phyloP scores from a whole-genome alignment of 1,140 invertebrate species.

The Drosophila carrolli region DNA sequence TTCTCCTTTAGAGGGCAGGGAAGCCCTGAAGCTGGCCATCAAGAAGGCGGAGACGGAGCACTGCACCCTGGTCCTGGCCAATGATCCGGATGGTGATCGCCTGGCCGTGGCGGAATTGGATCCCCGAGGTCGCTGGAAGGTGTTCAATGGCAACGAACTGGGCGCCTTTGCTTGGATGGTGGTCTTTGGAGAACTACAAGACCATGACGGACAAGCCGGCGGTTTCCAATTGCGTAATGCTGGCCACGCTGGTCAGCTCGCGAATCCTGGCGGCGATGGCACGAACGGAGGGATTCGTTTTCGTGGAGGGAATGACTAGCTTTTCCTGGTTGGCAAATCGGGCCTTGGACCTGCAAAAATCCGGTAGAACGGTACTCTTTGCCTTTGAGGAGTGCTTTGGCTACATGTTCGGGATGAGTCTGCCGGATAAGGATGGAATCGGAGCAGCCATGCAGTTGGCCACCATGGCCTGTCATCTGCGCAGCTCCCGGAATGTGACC shows the following conservation, averaged over 20 bases:
- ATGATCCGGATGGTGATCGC: slow-evolving; percentile 99
- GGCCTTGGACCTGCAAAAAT: slow-evolving; percentile 89
- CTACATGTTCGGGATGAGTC: slow-evolving; percentile 95
- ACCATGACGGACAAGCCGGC: slow-evolving; percentile 85
- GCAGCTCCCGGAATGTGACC: slow-evolving; percentile 87
- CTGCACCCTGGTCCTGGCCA: slow-evolving; percentile 94
- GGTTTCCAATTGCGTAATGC: slow-evolving; percentile 89
- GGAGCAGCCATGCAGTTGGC: slow-evolving; percentile 92
- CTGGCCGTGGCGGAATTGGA: slow-evolving; percentile 95
- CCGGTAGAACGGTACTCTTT: slow-evolving; percentile 93
- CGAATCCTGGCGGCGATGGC: slow-evolving; percentile 96
- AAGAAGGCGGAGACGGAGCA: slow-evolving; percentile 91
- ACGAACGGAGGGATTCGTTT: slow-evolving; percentile 93
- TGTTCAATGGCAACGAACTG: slow-evolving; percentile 98
- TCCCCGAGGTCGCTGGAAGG: slow-evolving; percentile 90
- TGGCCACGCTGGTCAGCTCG: slow-evolving; percentile 97
- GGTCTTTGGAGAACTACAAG: slow-evolving; percentile 90
- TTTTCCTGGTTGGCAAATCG: slow-evolving; percentile 99
- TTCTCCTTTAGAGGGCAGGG: slow-evolving; percentile 90
- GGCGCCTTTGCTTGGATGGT: slow-evolving; percentile 98
- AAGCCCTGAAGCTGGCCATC: slow-evolving; percentile 93
- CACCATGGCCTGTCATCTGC: slow-evolving; percentile 92
- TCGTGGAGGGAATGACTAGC: slow-evolving; percentile 97
- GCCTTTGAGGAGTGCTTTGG: slow-evolving; percentile 98
- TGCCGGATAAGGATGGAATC: slow-evolving; percentile 98